Conservation (phyloP, 2,888 invertebrate species). For the Drosophila meridionalis region DNA sequence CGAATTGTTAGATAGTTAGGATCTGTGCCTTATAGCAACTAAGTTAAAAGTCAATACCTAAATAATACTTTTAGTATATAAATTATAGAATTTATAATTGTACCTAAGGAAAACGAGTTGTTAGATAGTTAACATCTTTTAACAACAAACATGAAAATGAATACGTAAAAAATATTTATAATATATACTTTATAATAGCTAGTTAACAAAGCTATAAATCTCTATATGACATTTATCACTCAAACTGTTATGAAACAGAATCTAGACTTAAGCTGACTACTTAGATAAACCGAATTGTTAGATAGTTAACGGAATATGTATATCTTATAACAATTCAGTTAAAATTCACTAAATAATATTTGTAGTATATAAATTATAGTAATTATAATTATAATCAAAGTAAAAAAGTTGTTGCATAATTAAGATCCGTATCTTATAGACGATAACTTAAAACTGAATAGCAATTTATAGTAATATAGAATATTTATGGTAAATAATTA, state of each 20-base stretch:
- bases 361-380: neutral
- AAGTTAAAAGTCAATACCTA: neutral
- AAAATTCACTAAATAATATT: neutral
- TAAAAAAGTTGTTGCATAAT: too few species aligned
- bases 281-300: neutral
- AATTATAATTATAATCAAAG: neutral
- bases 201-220: neutral
- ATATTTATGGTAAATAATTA: neutral
- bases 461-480: too few species aligned
- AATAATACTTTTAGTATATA: neutral
- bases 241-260: neutral
- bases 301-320: neutral
- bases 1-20: too few species aligned
- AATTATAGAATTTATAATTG: too few species aligned
- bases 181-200: neutral
- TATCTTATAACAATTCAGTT: neutral
- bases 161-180: too few species aligned
- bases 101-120: too few species aligned
- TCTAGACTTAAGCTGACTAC: neutral
- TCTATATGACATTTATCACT: neutral
- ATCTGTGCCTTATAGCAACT: neutral
- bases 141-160: too few species aligned
- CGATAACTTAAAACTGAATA: too few species aligned
- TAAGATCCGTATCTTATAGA: too few species aligned
- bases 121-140: too few species aligned